Evolutionary conservation across 2,113 vertebrate genomes (phyloP).

Genomic region (Asarcornis scutulata): DNA sequence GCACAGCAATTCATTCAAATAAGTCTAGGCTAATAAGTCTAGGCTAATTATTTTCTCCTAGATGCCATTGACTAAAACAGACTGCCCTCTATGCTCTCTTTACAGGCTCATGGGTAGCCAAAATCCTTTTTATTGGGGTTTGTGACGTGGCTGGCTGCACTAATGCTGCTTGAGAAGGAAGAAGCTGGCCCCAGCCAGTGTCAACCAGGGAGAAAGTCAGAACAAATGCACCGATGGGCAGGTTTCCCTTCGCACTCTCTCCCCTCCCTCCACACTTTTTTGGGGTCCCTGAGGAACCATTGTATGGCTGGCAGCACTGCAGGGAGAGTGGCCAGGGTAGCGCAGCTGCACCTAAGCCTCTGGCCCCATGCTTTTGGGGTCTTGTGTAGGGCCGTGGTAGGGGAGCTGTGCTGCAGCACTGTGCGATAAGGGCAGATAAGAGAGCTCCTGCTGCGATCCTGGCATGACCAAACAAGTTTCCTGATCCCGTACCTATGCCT

Average conservation of each 20-base stretch:
- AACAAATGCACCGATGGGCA: accelerated
- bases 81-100: background rate
- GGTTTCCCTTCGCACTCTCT: background rate
- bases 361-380: background rate
- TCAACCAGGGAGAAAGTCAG: background rate
- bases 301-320: accelerated
- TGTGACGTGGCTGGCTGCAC: background rate
- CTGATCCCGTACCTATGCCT: background rate
- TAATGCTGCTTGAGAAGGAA: background rate
- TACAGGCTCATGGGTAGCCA: background rate
- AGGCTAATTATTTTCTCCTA: background rate
- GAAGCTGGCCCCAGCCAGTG: background rate
- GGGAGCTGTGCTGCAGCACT: background rate
- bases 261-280: background rate
- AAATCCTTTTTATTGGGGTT: background rate
- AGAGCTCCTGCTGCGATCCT: constrained; percentile 4
- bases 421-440: background rate
- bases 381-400: accelerated
- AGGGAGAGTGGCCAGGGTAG: background rate
- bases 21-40: background rate
- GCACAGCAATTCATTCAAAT: background rate
- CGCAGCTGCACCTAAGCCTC: accelerated
- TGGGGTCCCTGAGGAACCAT: background rate
- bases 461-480: constrained; percentile 65
- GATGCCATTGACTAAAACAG: background rate